These are phyloP conservation scores for Mesoligia furuncula DNA, from an alignment of 2,888 invertebrate genomes.

Conservation along the genomic window DNA sequence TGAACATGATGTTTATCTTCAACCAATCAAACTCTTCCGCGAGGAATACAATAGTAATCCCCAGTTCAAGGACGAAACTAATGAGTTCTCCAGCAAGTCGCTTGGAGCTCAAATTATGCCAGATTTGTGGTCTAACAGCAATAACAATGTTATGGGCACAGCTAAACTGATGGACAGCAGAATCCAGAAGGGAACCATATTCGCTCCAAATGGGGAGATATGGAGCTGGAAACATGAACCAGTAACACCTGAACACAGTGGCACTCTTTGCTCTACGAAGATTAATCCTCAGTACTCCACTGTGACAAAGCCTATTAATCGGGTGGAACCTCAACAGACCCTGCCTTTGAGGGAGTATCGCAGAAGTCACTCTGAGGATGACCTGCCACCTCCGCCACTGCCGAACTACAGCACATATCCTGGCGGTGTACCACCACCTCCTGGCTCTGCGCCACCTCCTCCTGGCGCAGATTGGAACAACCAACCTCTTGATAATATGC, in stretches of 20 bases:
- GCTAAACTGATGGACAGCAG: slow-evolving; percentile 84
- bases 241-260: slow-evolving; percentile 86
- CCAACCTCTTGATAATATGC: slow-evolving; percentile 72
- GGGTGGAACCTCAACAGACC: slow-evolving; percentile 86
- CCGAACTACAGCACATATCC: slow-evolving; percentile 88
- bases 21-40: slow-evolving; percentile 90
- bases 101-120: slow-evolving; percentile 86
- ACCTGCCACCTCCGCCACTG: slow-evolving; percentile 82
- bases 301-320: slow-evolving; percentile 84
- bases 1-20: slow-evolving; percentile 88
- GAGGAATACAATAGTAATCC: slow-evolving; percentile 89
- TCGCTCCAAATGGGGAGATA: slow-evolving; percentile 88
- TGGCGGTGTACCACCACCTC: slow-evolving; percentile 67
- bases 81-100: slow-evolving; percentile 87
- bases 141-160: slow-evolving; percentile 85
- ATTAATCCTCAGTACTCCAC: slow-evolving; percentile 87
- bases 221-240: slow-evolving; percentile 90
- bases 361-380: slow-evolving; percentile 83
- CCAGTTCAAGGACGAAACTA: slow-evolving; percentile 89
- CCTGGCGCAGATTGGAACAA: slow-evolving; percentile 74
- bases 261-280: slow-evolving; percentile 86
- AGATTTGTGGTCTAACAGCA: slow-evolving; percentile 82
- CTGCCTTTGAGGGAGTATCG: slow-evolving; percentile 85
- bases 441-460: slow-evolving; percentile 19
- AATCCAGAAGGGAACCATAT: slow-evolving; percentile 88